Percentiles rank a stretch among this genome's conserved stretches.
These are phyloP conservation scores for Eucera pruinosa DNA, from an alignment of 2,888 invertebrate species.

Conservation along the genomic window DNA sequence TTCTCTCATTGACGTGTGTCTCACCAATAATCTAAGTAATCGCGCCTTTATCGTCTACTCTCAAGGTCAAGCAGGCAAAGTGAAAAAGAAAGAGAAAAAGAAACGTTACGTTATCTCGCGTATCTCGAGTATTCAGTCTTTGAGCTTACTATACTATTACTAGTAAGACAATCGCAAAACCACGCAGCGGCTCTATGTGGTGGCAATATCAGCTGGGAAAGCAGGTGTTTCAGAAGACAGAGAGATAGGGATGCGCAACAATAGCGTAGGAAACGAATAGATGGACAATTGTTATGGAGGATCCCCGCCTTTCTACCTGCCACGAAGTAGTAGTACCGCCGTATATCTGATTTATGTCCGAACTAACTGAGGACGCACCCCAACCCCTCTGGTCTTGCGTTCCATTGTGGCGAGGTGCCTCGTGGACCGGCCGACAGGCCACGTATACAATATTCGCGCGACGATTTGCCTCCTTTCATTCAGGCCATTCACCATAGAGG, in stretches of 20 bases:
- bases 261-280: conserved; percentile 44
- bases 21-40: not conserved
- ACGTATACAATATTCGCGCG: conserved; percentile 65
- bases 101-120: conserved; percentile 8
- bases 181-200: not conserved
- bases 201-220: conserved; percentile 33
- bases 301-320: conserved; percentile 62
- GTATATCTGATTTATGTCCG: conserved; percentile 66
- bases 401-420: conserved; percentile 58
- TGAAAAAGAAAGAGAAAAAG: not conserved
- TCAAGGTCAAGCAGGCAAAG: conserved; percentile 10
- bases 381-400: conserved; percentile 36
- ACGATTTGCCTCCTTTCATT: conserved; percentile 67
- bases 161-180: conserved; percentile 30
- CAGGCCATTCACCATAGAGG: conserved; percentile 48
- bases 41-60: conserved; percentile 15
- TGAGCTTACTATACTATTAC: not conserved
- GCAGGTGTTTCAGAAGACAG: conserved; percentile 60
- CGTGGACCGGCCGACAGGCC: conserved; percentile 43
- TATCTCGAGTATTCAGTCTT: not conserved
- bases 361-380: conserved; percentile 29
- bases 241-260: conserved; percentile 51
- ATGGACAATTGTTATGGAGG: conserved; percentile 53
- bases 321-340: conserved; percentile 32
- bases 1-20: conserved; percentile 13